Conservation (phyloP, 2,797 vertebrate genomes). For the Ctenopoma multispine region DNA sequence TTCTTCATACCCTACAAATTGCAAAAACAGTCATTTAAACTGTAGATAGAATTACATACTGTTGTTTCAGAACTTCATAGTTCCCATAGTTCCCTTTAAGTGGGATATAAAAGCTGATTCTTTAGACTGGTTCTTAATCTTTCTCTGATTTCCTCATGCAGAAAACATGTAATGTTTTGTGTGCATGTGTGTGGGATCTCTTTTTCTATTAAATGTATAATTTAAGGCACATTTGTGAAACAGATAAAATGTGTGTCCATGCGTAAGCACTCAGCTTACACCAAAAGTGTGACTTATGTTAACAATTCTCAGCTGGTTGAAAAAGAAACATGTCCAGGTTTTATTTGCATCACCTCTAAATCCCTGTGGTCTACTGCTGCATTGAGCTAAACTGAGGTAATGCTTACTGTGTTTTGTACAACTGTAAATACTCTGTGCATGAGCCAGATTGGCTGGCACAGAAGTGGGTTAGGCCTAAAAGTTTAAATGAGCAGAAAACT, state of each 20-base stretch:
- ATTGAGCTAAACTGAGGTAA: slow-evolving; percentile 76
- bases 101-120: slow-evolving; percentile 12
- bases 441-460: slow-evolving; percentile 53
- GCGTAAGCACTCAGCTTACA: slow-evolving; percentile 18
- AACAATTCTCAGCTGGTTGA: slow-evolving; percentile 44
- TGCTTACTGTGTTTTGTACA: slow-evolving; percentile 41
- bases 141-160: slow-evolving; percentile 32
- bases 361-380: slow-evolving; percentile 57
- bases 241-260: slow-evolving; percentile 12
- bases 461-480: slow-evolving; percentile 24
- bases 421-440: slow-evolving; percentile 52
- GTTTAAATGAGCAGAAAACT: slow-evolving; percentile 64
- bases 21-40: slow-evolving; percentile 4
- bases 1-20: slow-evolving; percentile 1
- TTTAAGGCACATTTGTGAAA: slow-evolving; percentile 36
- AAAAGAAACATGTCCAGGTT: slow-evolving; percentile 39
- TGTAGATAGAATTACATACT: slow-evolving; percentile 4
- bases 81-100: slow-evolving; percentile 18
- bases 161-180: slow-evolving; percentile 33
- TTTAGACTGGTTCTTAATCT: slow-evolving; percentile 45
- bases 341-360: slow-evolving; percentile 69
- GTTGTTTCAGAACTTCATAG: neutral
- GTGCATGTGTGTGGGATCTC: neutral
- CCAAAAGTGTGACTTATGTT: slow-evolving; percentile 56
- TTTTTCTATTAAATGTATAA: neutral